Base-by-base conservation (phyloP, 2,888 invertebrate species). In the Zele albiditarsus region DNA sequence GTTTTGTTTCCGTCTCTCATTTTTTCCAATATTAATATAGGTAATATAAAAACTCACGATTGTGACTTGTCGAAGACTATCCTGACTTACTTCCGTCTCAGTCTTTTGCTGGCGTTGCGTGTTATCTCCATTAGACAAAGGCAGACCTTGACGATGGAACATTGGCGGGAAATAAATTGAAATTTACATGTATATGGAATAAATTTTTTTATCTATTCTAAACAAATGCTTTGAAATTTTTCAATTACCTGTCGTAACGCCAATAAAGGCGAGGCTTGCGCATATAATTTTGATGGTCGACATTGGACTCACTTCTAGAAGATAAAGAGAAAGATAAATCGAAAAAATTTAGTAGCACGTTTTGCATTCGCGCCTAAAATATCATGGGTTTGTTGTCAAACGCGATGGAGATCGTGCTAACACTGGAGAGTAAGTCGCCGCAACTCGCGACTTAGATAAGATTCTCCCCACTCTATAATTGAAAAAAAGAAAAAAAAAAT, bases 51-150 rank as follows among this genome's bases (percentile, higher is more conserved):
- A 75, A 75, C 78, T 80, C 80, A 87, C 87, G 82, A 85, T 80
- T 76, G 81, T 85, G 6, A 86, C 82, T 77, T 82, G 81, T 33
- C 83, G 83, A 31, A 87, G 80, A 23, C 85, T 84, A 31, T 77
- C 77, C 62, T 78, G 75, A 72, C 75, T 72, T 14, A 69, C 79
- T 74, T 77, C 57, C 57, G 74, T 58, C 20, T 78, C 75, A 58
- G 73, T 38, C 20, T 10, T 28, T 5, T 8, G 31, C 8, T 20
- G 53, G 5, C 20, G 20, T n/a, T 20, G 2, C 2, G 53, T 14
- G 20, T 42, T 14, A 42, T 65, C 65, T 4, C 23, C 5, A 20
- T 25, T 38, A 10, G 23, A 12, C 1, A 65, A 16, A 1, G 65
- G 42, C 2, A 23, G 12, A 20, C 33, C 65, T 65, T 12, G 20